A percentile compares a stretch with the other conserved stretches of the same genome.
Conservation (phyloP, 2,797 vertebrate genomes). For the Channa striata region DNA sequence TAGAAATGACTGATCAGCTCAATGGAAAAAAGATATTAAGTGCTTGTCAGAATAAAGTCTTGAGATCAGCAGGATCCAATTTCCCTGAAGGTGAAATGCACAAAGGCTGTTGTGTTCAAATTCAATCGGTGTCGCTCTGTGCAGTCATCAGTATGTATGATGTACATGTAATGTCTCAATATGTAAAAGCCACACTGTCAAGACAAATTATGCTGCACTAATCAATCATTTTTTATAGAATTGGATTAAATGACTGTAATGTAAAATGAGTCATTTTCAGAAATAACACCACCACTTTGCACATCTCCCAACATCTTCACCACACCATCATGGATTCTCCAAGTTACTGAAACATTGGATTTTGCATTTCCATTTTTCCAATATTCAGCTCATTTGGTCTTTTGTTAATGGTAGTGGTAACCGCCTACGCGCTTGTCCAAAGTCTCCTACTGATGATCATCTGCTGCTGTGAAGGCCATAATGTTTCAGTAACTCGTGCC, state of each 20-base stretch:
- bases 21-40: no score
- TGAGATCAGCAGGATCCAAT: no score
- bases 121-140: not conserved
- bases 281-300: no score
- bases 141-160: not conserved
- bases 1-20: no score
- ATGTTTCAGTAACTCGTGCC: not conserved
- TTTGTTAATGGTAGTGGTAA: not conserved
- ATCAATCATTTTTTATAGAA: not conserved
- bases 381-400: not conserved
- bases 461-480: not conserved
- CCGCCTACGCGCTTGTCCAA: not conserved
- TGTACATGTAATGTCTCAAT: not conserved
- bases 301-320: no score
- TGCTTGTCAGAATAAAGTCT: no score
- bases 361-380: not conserved
- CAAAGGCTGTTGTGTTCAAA: no score
- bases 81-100: no score
- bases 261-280: no score
- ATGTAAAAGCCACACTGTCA: not conserved
- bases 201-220: not conserved
- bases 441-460: conserved; percentile 5
- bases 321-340: no score
- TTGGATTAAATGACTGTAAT: no score
- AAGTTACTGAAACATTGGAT: no score